Evolutionary conservation across 2,113 vertebrate species (phyloP).

Genomic region (Aphelocoma coerulescens): DNA sequence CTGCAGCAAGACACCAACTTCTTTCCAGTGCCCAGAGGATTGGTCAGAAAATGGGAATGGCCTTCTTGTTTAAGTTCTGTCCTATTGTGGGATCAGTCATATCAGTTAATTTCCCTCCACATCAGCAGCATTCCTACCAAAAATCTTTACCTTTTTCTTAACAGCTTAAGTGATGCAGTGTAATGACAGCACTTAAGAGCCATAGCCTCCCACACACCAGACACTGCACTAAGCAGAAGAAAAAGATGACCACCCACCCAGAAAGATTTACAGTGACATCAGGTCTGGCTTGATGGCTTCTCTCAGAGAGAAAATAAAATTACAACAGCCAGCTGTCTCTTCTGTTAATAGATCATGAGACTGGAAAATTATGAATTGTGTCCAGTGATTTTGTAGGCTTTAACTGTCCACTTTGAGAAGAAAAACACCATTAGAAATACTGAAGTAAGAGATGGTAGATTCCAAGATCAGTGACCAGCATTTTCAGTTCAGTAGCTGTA

Average conservation of each 20-base stretch:
- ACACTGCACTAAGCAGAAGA: neutral
- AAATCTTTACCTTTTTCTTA: neutral
- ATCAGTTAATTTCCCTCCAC: neutral
- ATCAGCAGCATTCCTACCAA: neutral
- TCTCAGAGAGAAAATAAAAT: neutral
- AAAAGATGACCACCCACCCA: neutral
- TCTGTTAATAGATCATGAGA: neutral
- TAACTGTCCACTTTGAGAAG: neutral
- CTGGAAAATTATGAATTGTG: neutral
- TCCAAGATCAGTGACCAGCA: accelerated
- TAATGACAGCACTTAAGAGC: neutral
- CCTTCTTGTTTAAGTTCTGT: neutral
- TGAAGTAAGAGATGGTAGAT: neutral
- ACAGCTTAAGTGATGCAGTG: neutral
- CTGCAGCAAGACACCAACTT: neutral
- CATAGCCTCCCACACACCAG: neutral
- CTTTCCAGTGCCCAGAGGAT: neutral
- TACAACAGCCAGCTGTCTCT: neutral
- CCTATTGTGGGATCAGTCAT: neutral
- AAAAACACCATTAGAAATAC: neutral
- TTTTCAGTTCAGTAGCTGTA: neutral
- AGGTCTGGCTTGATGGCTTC: neutral
- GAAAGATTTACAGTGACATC: neutral
- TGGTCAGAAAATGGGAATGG: neutral
- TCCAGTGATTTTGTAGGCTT: neutral